A percentile compares a stretch with the other conserved stretches of the same genome.
Conservation (phyloP, 2,888 invertebrate genomes). For the Heterodera filipjevi region DNA sequence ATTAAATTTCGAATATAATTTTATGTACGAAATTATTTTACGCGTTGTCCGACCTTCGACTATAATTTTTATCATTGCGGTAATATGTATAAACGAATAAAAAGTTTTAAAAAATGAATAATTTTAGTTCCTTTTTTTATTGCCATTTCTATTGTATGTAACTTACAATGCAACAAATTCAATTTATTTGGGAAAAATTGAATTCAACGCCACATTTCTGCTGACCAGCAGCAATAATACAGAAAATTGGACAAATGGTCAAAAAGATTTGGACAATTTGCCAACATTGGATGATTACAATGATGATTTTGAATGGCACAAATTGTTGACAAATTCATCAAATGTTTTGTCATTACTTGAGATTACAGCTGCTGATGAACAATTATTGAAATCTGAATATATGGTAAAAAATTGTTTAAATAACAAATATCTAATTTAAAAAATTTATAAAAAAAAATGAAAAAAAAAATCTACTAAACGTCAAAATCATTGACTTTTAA, state of each 20-base stretch:
- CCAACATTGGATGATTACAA: background rate
- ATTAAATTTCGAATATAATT: too few species aligned
- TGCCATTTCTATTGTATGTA: background rate
- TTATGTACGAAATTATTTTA: background rate
- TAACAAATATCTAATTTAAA: background rate
- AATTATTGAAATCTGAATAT: background rate
- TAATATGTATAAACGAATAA: background rate
- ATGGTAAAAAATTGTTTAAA: background rate
- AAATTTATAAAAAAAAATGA: background rate
- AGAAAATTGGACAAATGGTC: background rate
- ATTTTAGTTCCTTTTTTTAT: background rate
- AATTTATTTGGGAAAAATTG: conserved; percentile 6
- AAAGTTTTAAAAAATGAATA: background rate
- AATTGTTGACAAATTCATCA: background rate
- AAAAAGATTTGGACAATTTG: background rate
- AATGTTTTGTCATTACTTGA: background rate
- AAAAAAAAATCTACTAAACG: too few species aligned
- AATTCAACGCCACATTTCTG: background rate
- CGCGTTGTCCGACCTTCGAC: background rate
- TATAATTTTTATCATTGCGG: background rate
- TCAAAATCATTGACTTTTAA: too few species aligned
- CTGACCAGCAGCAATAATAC: background rate
- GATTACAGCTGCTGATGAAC: background rate
- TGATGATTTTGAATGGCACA: background rate
- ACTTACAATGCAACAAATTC: background rate